These are phyloP conservation scores for Hirundichthys speculiger DNA, from an alignment of 2,113 vertebrate species.

Conservation along the genomic window DNA sequence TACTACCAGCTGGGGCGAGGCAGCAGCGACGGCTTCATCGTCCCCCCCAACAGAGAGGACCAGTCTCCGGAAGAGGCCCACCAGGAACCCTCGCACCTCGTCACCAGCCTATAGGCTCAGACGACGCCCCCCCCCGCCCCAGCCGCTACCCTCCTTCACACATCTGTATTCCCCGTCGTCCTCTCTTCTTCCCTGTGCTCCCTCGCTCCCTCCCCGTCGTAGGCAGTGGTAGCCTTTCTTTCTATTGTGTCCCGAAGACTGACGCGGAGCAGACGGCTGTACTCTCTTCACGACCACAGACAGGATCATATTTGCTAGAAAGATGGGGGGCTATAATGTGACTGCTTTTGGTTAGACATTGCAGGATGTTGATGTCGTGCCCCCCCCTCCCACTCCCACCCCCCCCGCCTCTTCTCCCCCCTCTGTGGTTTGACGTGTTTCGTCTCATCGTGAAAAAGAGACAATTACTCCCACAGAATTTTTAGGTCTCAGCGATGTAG, in stretches of 20 bases:
- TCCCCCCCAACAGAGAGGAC: slow-evolving; percentile 91
- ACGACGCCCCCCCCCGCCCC: no score
- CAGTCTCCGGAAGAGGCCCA: slow-evolving; percentile 83
- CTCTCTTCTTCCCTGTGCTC: slow-evolving; percentile 30
- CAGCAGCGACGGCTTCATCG: slow-evolving; percentile 97
- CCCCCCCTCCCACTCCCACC: slow-evolving; percentile 2
- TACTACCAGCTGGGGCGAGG: slow-evolving; percentile 97
- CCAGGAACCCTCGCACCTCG: slow-evolving; percentile 91
- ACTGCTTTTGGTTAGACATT: slow-evolving; percentile 52
- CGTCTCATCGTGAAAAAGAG: slow-evolving; percentile 76
- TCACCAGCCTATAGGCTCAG: slow-evolving; percentile 94
- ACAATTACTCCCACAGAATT: slow-evolving; percentile 69
- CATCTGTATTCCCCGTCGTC: slow-evolving; percentile 43
- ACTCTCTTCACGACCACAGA: slow-evolving; percentile 69
- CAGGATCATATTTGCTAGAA: slow-evolving; percentile 34
- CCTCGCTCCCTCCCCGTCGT: slow-evolving; percentile 82
- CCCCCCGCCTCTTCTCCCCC: slow-evolving; percentile 6
- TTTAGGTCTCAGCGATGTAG: slow-evolving; percentile 79
- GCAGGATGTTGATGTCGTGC: slow-evolving; percentile 69
- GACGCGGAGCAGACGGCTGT: slow-evolving; percentile 63
- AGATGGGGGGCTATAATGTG: slow-evolving; percentile 32
- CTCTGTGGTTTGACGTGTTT: slow-evolving; percentile 71
- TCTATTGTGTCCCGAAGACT: slow-evolving; percentile 80
- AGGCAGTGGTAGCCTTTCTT: slow-evolving; percentile 86
- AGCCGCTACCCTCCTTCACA: background rate